Percentiles rank a stretch among this genome's conserved stretches.
phyloP scores from a whole-genome alignment of 2,797 vertebrate species.

The Oreonectes daqikongensis region DNA sequence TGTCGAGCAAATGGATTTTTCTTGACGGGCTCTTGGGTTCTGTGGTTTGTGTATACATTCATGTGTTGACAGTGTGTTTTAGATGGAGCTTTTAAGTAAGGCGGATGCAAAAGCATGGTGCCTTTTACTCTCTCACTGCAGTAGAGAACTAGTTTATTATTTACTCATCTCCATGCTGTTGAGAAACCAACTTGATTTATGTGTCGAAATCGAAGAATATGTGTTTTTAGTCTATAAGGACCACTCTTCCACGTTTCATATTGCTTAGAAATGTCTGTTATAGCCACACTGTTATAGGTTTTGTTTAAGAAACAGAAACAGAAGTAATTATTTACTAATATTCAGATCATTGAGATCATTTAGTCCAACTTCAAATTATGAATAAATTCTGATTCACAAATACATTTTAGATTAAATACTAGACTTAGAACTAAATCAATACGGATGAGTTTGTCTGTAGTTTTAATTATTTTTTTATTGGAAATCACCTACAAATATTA shows the following conservation, averaged over 20 bases:
- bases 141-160: background rate
- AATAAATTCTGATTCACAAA: too few species aligned
- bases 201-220: background rate
- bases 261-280: too few species aligned
- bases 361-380: too few species aligned
- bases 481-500: too few species aligned
- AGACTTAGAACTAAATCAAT: too few species aligned
- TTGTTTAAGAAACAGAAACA: too few species aligned
- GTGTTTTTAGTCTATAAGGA: too few species aligned
- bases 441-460: background rate
- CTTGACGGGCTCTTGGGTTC: background rate
- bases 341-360: too few species aligned
- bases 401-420: too few species aligned
- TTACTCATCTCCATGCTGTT: background rate
- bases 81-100: constrained; percentile 8
- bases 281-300: too few species aligned
- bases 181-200: background rate
- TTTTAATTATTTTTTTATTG: background rate
- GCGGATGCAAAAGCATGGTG: background rate
- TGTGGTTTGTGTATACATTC: constrained; percentile 16
- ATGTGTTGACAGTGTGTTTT: constrained; percentile 15
- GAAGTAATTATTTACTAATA: too few species aligned
- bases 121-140: background rate
- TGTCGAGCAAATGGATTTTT: constrained; percentile 9
- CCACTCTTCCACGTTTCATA: too few species aligned